Evolutionary conservation across 2,797 vertebrate species (phyloP), one percentile per base, ranked within the genome.

Genomic region (Peromyscus aztecus): DNA sequence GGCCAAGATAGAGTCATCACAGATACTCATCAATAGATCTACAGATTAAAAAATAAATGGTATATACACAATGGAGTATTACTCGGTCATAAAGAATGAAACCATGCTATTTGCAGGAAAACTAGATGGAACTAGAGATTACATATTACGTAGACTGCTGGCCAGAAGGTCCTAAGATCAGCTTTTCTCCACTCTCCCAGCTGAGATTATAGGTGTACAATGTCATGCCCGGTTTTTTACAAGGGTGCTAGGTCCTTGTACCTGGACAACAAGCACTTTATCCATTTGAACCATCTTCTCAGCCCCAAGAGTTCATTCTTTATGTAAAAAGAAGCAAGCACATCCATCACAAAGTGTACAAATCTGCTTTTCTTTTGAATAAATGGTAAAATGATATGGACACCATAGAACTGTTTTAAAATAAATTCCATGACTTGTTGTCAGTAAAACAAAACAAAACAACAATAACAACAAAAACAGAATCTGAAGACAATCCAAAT

Each of bases 401-500:
- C 46, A 52, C 12, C 31, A 37, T 55, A 27, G 34, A 40, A 21
- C 1, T 59, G n/a, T 21, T 87, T 75, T 21, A 88, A 59, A 59
- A 27, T 12, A 57, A 59, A 40, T 34, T 23, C 43, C 12, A 2
- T 37, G 21, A 59, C 6, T 73, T 69, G 8, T 4, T 19, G 27
- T 40, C 69, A 73, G 24, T 17, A 27, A 55, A 52, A 52, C 49
- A 52, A 52, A 55, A 49, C 49, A 49, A 49, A 49, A 55, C 52
- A 55, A 52, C 52, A 55, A 55, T 14, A 55, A 55, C 52, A 55
- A 55, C 52, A 55, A 55, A 16, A 75, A 4, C 55, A 95, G 90
- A 96, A 85, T 91, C 63, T 81, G 40, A 90, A 57, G 85, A 65
- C 29, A 92, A 23, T 80, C 84, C 67, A 89, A 93, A 93, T 59